Evolutionary conservation across 1,140 invertebrate species (phyloP).

Genomic region (Cataglyphis hispanica): DNA sequence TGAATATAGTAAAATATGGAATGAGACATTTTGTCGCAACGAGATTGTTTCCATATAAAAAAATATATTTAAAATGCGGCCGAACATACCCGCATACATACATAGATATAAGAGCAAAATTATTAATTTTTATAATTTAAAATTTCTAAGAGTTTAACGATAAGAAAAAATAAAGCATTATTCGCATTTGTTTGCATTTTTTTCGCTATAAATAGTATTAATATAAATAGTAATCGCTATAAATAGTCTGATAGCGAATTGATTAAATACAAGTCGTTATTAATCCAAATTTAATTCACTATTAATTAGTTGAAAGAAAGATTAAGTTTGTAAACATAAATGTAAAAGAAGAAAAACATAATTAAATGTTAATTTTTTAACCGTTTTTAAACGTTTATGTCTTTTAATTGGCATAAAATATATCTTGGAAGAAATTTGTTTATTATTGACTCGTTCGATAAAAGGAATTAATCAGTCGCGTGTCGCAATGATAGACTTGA

Average conservation of each 20-base stretch:
- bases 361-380: conserved; percentile 5
- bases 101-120: neutral
- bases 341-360: neutral
- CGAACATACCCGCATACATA: neutral
- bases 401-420: neutral
- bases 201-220: neutral
- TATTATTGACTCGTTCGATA: neutral
- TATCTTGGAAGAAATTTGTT: neutral
- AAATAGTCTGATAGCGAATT: conserved; percentile 18
- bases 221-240: too few relatives aligned
- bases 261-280: conserved; percentile 20
- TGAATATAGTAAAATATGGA: neutral
- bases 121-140: neutral
- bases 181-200: neutral
- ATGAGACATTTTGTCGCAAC: neutral
- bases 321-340: conserved; percentile 1
- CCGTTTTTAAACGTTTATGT: neutral
- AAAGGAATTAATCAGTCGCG: neutral
- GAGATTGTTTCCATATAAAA: neutral
- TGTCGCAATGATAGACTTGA: neutral
- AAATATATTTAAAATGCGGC: neutral
- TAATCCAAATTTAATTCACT: neutral
- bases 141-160: neutral
- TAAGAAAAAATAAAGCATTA: neutral
- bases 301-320: conserved; percentile 18